Evolutionary conservation across 2,797 vertebrate species (phyloP).

Genomic region (Gorsachius magnificus): DNA sequence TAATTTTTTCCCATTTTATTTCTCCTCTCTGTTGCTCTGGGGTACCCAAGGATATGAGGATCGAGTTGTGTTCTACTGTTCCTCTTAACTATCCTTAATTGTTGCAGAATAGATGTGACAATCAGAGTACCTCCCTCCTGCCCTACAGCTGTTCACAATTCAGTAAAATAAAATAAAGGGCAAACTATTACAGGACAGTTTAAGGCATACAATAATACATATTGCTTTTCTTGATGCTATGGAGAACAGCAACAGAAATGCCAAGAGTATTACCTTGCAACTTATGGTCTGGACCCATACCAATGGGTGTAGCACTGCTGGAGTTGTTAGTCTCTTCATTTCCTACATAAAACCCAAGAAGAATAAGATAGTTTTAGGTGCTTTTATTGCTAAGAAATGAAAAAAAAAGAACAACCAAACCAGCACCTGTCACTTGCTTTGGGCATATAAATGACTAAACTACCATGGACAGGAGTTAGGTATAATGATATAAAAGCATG

Average conservation of each 20-base stretch:
- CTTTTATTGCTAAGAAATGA: background rate
- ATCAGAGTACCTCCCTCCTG: background rate
- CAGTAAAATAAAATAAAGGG: background rate
- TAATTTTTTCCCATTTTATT: background rate
- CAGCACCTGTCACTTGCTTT: background rate
- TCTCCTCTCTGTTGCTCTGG: background rate
- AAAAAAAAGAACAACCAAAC: background rate
- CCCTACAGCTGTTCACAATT: background rate
- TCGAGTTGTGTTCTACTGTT: background rate
- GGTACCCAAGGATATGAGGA: background rate
- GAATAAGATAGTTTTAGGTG: background rate
- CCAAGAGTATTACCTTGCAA: background rate
- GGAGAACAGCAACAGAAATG: background rate
- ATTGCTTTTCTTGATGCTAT: background rate
- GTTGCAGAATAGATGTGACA: background rate
- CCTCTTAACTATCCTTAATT: background rate
- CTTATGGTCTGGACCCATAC: rapidly evolving
- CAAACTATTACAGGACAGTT: background rate
- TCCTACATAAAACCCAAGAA: background rate
- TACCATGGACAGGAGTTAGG: background rate
- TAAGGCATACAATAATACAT: background rate
- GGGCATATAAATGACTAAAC: background rate
- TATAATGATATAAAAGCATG: background rate
- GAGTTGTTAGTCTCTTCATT: background rate
- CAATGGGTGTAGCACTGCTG: background rate